Base-by-base conservation (phyloP, 1,140 invertebrate genomes). In the Caenorhabditis inopinata region DNA sequence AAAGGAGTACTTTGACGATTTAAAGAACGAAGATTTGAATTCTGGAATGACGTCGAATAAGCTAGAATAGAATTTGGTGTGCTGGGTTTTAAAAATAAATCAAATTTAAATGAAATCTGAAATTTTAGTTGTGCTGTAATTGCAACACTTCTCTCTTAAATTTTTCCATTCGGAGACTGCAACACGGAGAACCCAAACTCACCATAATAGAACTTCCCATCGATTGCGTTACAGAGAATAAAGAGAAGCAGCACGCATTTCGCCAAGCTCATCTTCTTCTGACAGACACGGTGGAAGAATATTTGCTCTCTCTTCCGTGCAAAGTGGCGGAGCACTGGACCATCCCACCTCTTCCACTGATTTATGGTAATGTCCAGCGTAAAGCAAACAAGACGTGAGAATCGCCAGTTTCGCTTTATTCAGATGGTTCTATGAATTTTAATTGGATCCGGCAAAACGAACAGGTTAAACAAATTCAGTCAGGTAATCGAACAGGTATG, bases 391-490 rank as follows among this genome's bases (percentile, higher is more conserved):
- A 58, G 35, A 9, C 58, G 58, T 68, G 58, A 68, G 9, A 12
- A 18, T 18, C n/a, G n/a, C n/a, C 11, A 32, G 12, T 32, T 32
- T 32, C 9, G 38, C 58, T 68, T 68, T 68, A 68, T 68, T 68
- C 58, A 68, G 58, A 38, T 68, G 58, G 29, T 9, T 32, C 25
- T 38, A 16, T 68, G 58, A 68, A 68, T 68, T 68, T 68, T 68
- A 68, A 68, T 68, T 68, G 9, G 16, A 2, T 58, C n/a, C n/a
- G n/a, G n/a, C n/a, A n/a, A 7, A 21, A 32, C 9, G 49, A 25
- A 25, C 21, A 68, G 32, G 58, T 68, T 68, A 38, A 68, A 68
- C 32, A 68, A 68, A 68, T 68, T 7, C 25, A 42, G 53, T 27
- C n/a, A n/a, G n/a, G n/a, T n/a, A n/a, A n/a, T n/a, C n/a, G n/a